phyloP scores from a whole-genome alignment of 1,140 invertebrate genomes.

The Macrotrachela quadricornifera region DNA sequence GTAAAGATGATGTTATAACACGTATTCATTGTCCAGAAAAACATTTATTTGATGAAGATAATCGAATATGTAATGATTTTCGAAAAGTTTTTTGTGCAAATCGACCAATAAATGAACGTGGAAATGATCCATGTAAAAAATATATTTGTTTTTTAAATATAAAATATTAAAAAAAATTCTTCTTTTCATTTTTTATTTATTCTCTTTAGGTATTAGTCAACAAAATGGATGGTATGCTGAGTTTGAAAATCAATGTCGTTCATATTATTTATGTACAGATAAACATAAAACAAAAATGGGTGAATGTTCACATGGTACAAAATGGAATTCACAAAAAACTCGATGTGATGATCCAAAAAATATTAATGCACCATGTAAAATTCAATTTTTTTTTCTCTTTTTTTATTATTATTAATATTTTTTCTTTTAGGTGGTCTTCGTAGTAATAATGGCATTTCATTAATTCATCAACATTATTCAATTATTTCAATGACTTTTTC shows the following conservation, averaged over 20 bases:
- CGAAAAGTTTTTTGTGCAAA: slow-evolving; percentile 4
- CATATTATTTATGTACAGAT: slow-evolving; percentile 4
- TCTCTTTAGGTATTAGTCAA: neutral
- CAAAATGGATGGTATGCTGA: neutral
- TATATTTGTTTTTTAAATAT: neutral
- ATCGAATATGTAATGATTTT: neutral
- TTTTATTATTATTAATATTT: too few relatives aligned
- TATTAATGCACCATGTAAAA: slow-evolving; percentile 1
- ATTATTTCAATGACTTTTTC: too few relatives aligned
- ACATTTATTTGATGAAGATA: slow-evolving; percentile 6
- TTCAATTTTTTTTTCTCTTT: too few relatives aligned
- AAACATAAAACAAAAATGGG: slow-evolving; percentile 4
- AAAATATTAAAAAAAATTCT: neutral
- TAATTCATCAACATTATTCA: too few relatives aligned
- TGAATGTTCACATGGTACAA: slow-evolving; percentile 7
- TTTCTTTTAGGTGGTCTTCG: too few relatives aligned
- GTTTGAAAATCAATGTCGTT: slow-evolving; percentile 1
- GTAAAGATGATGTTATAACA: neutral
- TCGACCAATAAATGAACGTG: slow-evolving; percentile 4
- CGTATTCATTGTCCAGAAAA: neutral
- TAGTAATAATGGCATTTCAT: too few relatives aligned
- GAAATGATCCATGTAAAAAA: neutral
- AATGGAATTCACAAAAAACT: slow-evolving; percentile 2
- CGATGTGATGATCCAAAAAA: slow-evolving; percentile 5
- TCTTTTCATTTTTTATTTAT: neutral